These are phyloP conservation scores for Protonibea diacanthus DNA, from an alignment of 2,797 vertebrate species.

Conservation along the genomic window DNA sequence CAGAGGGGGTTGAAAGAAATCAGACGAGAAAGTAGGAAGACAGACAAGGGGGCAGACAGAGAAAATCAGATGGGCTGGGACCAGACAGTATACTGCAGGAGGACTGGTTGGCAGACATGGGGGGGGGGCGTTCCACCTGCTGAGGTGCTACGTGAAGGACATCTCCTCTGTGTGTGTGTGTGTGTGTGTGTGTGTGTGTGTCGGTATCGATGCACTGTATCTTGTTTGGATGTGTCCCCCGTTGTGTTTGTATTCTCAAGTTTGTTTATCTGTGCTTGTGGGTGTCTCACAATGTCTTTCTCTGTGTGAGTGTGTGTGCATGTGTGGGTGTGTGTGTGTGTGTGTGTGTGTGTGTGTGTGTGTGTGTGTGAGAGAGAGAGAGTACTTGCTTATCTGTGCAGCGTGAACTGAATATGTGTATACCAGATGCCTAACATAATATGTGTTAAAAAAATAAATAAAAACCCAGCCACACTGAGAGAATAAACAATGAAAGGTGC, in stretches of 20 bases:
- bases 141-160: constrained; percentile 71
- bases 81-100: constrained; percentile 55
- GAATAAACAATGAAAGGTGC: constrained; percentile 35
- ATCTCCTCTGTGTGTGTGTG: constrained; percentile 27
- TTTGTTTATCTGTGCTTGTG: constrained; percentile 64
- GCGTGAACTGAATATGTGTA: constrained; percentile 42
- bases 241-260: constrained; percentile 50
- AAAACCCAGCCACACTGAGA: background rate
- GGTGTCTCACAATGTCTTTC: constrained; percentile 40
- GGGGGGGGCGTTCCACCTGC: constrained; percentile 57
- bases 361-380: background rate
- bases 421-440: constrained; percentile 39
- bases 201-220: constrained; percentile 47
- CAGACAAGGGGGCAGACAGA: constrained; percentile 45
- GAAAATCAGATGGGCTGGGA: constrained; percentile 65
- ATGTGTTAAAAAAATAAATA: constrained; percentile 12
- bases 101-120: constrained; percentile 39
- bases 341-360: background rate
- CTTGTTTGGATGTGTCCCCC: constrained; percentile 55
- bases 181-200: background rate
- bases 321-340: too few species aligned
- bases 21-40: constrained; percentile 48
- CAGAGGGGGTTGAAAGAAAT: constrained; percentile 53
- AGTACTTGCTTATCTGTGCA: constrained; percentile 35
- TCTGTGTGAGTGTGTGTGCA: constrained; percentile 4